Evolutionary conservation across 2,888 invertebrate genomes (phyloP), one percentile per base, ranked within the genome.

Genomic region (Drosophila kuntzei): DNA sequence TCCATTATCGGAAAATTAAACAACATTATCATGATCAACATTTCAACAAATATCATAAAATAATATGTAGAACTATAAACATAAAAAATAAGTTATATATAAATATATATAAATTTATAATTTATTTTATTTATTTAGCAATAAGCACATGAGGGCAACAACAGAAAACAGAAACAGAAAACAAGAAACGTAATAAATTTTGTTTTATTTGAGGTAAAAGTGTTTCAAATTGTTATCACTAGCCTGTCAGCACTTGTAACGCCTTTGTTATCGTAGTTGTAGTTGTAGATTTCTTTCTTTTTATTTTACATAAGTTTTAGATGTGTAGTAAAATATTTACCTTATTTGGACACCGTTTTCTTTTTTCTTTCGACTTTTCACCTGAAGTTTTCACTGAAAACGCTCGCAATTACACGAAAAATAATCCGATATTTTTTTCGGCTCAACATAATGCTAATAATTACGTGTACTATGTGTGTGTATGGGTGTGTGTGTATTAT

Each of bases 21-120:
- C 89, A 83, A 83, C 89, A 88, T 83, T 86, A 83, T 88, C 89
- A 88, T 86, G 84, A 66, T 80, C 77, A 83, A 81, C 72, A 49
- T 66, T 60, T 66, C 65, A 79, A 80, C 76, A 74, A 73, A 73
- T 70, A 70, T 65, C 72, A 53, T 60, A 49, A 51, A 54, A 64
- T 4, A 70, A 54, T 68, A 75, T 60, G 57, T 41, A 39, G 29
- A 18, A 34, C 57, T 61, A 63, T 66, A 61, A 71, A 76, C 54
- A 54, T 76, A 70, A 66, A 66, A 76, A 44, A 59, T 54, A 76
- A 67, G 67, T 46, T 59, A 39, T 59, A 53, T 62, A 49, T 61
- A 57, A 54, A 32, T 55, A 58, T 57, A 57, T 44, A 37, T 39
- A 41, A 22, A 6, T 43, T 43, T 76, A 20, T 55, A 57, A 46